Base-by-base conservation (phyloP, 1,140 invertebrate genomes). In the Hylaeus anthracinus region DNA sequence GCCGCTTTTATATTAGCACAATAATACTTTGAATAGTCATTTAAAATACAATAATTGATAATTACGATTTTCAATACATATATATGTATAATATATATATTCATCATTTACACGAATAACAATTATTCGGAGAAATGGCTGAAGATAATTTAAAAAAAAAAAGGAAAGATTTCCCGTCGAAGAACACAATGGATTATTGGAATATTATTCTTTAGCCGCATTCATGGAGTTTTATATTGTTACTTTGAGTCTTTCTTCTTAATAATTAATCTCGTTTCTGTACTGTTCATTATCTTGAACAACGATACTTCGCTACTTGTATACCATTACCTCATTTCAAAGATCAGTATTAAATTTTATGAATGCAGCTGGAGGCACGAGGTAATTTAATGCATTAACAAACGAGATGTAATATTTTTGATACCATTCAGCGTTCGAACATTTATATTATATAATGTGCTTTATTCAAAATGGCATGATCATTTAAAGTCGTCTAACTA, bases 11-110 rank as follows among this genome's bases (percentile, higher is more conserved):
- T 90, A 90, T 90, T 91, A 89, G 90, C 86, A 91, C 88, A 91
- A 89, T 91, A 91, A 91, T 90, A 91, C 84, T 91, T 90, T 82
- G 84, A 90, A 91, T 91, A 90, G 85, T 88, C 83, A 88, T 89
- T 90, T 90, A 83, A 90, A 85, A 90, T 90, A 90, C 86, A 91
- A 88, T 90, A 89, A 88, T 89, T 76, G 83, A 82, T 86, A 82
- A 90, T 90, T 88, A 88, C 89, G 82, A 83, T 86, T 90, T 26
- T 86, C 82, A 88, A 88, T 91, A 90, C 55, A 61, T 60, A 72
- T 72, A 48, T 61, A 39, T 61, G 12, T 60, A 69, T 39, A 39
- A 70, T 70, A 41, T 70, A 65, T 63, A 48, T 45, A 72, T 60
- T 82, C 78, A 85, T 85, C 53, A 85, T 78, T 89, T 91, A 89